Conservation (phyloP, 2,113 vertebrate genomes). For the Tupaia tana region DNA sequence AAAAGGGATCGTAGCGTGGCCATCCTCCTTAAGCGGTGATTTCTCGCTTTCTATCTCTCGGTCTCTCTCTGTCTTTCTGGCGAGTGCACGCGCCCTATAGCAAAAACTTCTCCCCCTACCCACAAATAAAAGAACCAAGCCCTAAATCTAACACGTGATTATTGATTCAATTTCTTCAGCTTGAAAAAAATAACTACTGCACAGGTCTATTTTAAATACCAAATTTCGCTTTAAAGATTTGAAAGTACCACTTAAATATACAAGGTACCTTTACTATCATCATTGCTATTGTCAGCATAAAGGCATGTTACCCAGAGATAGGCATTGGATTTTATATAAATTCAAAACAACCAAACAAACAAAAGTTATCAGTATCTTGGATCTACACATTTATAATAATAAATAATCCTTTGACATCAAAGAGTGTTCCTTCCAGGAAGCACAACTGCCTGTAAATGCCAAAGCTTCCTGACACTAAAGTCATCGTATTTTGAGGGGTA, state of each 20-base stretch:
- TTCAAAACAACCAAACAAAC: not conserved
- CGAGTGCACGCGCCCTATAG: too few species aligned
- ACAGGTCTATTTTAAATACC: not conserved
- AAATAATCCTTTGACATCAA: not conserved
- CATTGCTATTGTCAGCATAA: not conserved
- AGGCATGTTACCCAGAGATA: not conserved
- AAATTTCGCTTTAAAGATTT: not conserved
- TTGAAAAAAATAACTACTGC: not conserved
- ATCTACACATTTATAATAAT: not conserved
- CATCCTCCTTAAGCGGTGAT: too few species aligned
- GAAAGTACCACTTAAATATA: not conserved
- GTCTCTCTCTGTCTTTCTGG: too few species aligned
- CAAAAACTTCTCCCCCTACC: too few species aligned
- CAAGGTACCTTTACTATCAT: not conserved
- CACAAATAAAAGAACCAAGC: not conserved
- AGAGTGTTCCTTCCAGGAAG: not conserved
- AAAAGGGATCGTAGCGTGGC: too few species aligned
- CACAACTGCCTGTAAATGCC: not conserved
- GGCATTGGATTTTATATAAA: not conserved
- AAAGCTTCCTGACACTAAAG: not conserved
- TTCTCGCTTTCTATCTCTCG: too few species aligned
- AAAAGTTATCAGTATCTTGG: not conserved
- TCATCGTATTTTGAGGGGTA: not conserved
- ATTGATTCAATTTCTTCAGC: not conserved
- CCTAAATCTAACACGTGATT: not conserved